Evolutionary conservation across 2,113 vertebrate species (phyloP).

Genomic region (Oceanodroma tethys): DNA sequence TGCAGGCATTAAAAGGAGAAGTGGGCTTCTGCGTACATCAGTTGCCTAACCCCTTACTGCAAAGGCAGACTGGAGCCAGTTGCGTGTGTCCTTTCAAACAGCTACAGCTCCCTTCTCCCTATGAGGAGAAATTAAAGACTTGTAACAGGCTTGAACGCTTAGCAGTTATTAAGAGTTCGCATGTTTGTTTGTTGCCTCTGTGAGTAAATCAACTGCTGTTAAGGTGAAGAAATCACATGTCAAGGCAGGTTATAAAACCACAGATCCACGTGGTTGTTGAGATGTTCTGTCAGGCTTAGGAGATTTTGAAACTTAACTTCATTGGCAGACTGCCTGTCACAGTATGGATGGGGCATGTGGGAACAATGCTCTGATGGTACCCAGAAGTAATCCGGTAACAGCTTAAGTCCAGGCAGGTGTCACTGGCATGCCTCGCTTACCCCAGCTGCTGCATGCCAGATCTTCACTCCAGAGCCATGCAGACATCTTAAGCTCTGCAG

Average conservation of each 20-base stretch:
- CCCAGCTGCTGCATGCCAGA: neutral
- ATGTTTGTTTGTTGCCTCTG: neutral
- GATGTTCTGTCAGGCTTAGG: constrained; percentile 49
- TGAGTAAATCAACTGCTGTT: constrained; percentile 28
- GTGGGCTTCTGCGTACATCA: neutral
- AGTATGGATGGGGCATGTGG: neutral
- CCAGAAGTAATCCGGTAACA: neutral
- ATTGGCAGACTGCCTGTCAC: constrained; percentile 5
- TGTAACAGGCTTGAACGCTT: neutral
- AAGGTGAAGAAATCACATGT: constrained; percentile 64
- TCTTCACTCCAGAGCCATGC: neutral
- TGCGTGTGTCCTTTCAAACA: neutral
- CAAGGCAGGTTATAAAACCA: constrained; percentile 52
- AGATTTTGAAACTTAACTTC: constrained; percentile 48
- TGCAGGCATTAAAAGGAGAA: neutral
- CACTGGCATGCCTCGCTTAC: neutral
- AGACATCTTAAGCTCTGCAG: neutral
- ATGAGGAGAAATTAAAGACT: neutral
- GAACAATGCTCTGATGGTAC: constrained; percentile 13
- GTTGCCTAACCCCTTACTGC: neutral
- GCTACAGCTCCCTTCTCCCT: neutral
- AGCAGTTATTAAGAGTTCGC: constrained; percentile 13
- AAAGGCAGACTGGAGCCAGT: neutral
- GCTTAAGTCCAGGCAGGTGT: neutral
- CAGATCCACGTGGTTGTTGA: constrained; percentile 45